These are phyloP conservation scores for Euleptes europaea DNA, from an alignment of 2,113 vertebrate genomes.

Conservation along the genomic window DNA sequence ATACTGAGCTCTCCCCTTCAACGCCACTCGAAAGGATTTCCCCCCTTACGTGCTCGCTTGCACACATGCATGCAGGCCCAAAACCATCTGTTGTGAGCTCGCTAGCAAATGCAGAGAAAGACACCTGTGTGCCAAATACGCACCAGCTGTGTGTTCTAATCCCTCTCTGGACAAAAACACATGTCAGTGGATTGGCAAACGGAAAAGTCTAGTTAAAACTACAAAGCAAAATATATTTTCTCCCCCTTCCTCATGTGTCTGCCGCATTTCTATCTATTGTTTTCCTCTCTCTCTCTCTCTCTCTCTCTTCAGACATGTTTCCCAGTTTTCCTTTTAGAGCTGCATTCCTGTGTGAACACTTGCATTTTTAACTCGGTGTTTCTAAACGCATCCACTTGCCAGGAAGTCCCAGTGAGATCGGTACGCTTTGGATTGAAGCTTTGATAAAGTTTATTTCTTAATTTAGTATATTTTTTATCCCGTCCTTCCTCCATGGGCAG, in stretches of 20 bases:
- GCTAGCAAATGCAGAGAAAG: conserved; percentile 9
- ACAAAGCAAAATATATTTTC: conserved; percentile 15
- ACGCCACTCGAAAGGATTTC: not conserved
- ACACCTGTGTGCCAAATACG: not conserved
- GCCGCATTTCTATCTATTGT: conserved; percentile 39
- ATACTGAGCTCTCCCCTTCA: not conserved
- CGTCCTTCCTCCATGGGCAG: too few species aligned
- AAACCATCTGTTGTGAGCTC: conserved; percentile 8
- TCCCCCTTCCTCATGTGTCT: conserved; percentile 16
- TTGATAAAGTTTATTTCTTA: not conserved
- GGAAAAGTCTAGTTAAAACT: conserved; percentile 15
- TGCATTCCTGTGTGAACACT: not conserved
- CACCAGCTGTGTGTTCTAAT: conserved; percentile 21
- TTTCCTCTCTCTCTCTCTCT: not conserved
- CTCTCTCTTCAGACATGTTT: not conserved
- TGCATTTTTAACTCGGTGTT: not conserved
- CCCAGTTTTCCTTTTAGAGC: not conserved
- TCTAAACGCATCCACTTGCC: not conserved
- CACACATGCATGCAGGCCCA: conserved; percentile 12
- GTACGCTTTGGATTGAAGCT: not conserved
- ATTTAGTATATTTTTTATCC: too few species aligned
- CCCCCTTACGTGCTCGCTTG: not conserved
- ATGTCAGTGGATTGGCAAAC: conserved; percentile 29
- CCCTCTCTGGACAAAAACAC: conserved; percentile 22
- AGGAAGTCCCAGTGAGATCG: not conserved